Evolutionary conservation across 2,888 invertebrate genomes (phyloP), one percentile per base, ranked within the genome.

Genomic region (Netelia fuscicornis): DNA sequence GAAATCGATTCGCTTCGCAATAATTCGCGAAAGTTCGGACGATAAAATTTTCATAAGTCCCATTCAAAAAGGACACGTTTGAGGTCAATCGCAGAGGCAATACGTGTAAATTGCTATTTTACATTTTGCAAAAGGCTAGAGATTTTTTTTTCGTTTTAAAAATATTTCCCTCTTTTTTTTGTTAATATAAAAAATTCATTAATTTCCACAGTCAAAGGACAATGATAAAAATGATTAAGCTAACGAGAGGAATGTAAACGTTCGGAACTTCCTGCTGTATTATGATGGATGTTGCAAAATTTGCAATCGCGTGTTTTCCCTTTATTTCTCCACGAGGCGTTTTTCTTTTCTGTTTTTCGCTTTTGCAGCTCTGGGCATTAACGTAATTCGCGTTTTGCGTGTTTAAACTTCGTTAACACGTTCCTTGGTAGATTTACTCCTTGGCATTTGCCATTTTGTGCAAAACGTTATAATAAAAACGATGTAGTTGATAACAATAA

Each of bases 11-110:
- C 62, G 58, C 13, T 48, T 80, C n/a, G 71, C 80, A 52, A 76
- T 48, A 42, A 58, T 68, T 0, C 17, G 17, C 79, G 70, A 42
- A 70, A 71, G 65, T 60, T 67, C 70, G 42, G 75, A 52, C 83
- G 58, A 71, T 71, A 17, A 79, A 75, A 84, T 80, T 84, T 84
- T 80, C 58, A 83, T 65, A 65, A 83, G 64, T 58, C 48, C 17
- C 20, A 17, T 11, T 48, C n/a, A 30, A 70, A 37, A 8, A 44
- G 60, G 23, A 8, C 3, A 48, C 64, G 13, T 37, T 11, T 11
- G 64, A 79, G 83, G 74, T 83, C 77, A 68, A 74, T 78, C 68
- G 78, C 58, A 70, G n/a, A 70, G 70, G 68, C 64, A 44, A 48
- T 72, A 37, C 60, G 48, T 74, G 64, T 23, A 17, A 17, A 17